Percentiles rank a stretch among this genome's conserved stretches.
Evolutionary conservation across 2,113 vertebrate species (phyloP).

Genomic region (Lethenteron reissneri): DNA sequence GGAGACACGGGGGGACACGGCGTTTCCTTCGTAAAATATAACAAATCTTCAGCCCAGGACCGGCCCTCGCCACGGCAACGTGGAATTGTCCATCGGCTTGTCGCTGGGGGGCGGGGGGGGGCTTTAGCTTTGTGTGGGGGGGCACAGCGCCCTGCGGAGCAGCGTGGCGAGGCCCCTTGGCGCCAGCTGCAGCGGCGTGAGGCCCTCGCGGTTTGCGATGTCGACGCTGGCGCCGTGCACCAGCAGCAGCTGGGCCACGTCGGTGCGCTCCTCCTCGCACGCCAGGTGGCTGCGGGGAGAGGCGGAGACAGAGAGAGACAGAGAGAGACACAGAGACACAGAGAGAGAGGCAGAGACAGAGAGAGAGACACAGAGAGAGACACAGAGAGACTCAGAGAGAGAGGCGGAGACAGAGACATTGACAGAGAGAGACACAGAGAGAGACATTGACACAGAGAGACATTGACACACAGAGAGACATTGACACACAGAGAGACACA

Average conservation of each 20-base stretch:
- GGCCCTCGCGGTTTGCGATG: slow-evolving; percentile 86
- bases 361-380: background rate
- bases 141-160: slow-evolving; percentile 39
- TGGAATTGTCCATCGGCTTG: no score
- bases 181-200: slow-evolving; percentile 64
- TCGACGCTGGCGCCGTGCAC: slow-evolving; percentile 78
- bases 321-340: background rate
- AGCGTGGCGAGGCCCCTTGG: slow-evolving; percentile 44
- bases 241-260: slow-evolving; percentile 75
- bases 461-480: background rate
- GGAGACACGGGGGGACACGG: no score
- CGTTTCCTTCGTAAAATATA: no score
- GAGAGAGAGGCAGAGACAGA: background rate
- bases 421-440: background rate
- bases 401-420: slow-evolving; percentile 9
- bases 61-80: no score
- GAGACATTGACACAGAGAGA: slow-evolving; percentile 13
- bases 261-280: slow-evolving; percentile 73
- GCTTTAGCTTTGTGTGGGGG: no score
- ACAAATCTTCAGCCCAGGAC: no score
- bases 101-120: no score
- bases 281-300: slow-evolving; percentile 58
- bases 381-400: background rate
- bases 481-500: background rate
- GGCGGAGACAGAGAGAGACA: background rate